phyloP scores from a whole-genome alignment of 2,888 invertebrate species.

The Andrena chrysosceles region DNA sequence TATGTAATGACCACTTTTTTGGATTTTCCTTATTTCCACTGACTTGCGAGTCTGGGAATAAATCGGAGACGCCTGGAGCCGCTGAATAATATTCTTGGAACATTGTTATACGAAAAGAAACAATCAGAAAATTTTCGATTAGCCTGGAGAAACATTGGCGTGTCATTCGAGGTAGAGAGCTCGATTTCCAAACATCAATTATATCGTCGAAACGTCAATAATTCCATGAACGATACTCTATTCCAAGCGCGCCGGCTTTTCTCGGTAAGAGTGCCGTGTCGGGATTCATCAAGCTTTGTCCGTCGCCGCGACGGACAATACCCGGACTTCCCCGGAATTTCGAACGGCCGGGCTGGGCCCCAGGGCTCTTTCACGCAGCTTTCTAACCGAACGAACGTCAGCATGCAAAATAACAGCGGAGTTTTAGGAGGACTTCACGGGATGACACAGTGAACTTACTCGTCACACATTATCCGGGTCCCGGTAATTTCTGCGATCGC shows the following conservation, averaged over 20 bases:
- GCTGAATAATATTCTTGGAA: not conserved
- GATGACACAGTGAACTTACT: conserved; percentile 45
- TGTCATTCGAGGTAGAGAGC: conserved; percentile 33
- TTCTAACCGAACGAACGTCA: conserved; percentile 16
- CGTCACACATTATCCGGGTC: conserved; percentile 23
- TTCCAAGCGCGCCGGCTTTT: conserved; percentile 57
- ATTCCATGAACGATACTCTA: conserved; percentile 77
- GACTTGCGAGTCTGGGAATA: too few relatives aligned
- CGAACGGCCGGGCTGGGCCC: not conserved
- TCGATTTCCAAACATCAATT: conserved; percentile 79
- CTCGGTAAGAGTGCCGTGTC: conserved; percentile 56
- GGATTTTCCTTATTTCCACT: too few relatives aligned
- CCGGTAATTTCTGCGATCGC: conserved; percentile 52
- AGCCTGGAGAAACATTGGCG: conserved; percentile 16
- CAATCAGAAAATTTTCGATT: not conserved
- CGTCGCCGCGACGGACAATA: conserved; percentile 22
- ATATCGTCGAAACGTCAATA: conserved; percentile 75
- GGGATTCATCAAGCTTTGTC: conserved; percentile 41
- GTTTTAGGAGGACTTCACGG: not conserved
- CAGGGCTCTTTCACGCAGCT: not conserved
- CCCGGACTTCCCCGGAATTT: conserved; percentile 60
- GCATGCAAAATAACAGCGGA: conserved; percentile 3
- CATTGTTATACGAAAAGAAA: not conserved
- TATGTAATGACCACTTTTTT: too few relatives aligned
- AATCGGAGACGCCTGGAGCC: too few relatives aligned